phyloP scores from a whole-genome alignment of 2,888 invertebrate species.

The Idaea aversata region DNA sequence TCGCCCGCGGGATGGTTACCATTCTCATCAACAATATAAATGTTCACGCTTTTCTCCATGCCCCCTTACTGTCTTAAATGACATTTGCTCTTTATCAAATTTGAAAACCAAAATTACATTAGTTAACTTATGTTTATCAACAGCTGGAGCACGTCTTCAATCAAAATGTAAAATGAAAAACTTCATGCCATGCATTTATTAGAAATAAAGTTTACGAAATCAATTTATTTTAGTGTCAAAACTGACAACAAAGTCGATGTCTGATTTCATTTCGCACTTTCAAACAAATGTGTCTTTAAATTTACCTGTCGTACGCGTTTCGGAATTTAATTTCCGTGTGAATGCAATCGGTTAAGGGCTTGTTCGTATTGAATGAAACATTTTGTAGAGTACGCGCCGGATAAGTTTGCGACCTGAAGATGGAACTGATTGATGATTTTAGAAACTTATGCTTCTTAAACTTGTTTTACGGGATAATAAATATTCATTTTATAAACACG shows the following conservation, averaged over 20 bases:
- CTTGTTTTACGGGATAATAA: too few species aligned
- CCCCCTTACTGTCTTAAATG: too few species aligned
- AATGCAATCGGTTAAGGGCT: conserved; percentile 6
- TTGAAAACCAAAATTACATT: too few species aligned
- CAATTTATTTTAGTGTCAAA: neutral
- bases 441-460: too few species aligned
- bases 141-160: too few species aligned
- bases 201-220: neutral
- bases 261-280: neutral
- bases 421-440: too few species aligned
- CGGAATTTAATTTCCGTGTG: conserved; percentile 34
- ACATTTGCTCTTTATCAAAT: too few species aligned
- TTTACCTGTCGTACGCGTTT: conserved; percentile 2
- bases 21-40: neutral
- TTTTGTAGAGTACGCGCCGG: conserved; percentile 11
- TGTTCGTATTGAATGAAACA: conserved; percentile 15
- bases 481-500: too few species aligned
- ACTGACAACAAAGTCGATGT: neutral
- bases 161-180: too few species aligned
- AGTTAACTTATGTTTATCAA: too few species aligned
- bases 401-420: too few species aligned
- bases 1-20: conserved; percentile 7
- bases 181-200: neutral
- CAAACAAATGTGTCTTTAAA: neutral
- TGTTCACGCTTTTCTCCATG: too few species aligned